phyloP scores from a whole-genome alignment of 2,888 invertebrate species.

The Endomychus coccineus region DNA sequence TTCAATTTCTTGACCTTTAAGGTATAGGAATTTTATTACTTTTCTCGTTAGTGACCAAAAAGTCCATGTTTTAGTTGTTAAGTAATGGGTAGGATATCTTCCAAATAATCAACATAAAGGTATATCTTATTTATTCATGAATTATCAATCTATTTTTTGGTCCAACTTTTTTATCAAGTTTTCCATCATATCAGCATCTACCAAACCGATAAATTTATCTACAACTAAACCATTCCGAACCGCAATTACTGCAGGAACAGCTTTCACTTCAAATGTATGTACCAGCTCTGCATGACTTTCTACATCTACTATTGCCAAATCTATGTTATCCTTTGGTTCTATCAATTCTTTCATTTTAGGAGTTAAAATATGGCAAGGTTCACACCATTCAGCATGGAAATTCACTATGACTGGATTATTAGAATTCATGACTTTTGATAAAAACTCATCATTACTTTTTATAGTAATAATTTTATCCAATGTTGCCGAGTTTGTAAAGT shows the following conservation, averaged over 20 bases:
- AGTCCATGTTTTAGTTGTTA: no score
- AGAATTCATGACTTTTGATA: constrained; percentile 77
- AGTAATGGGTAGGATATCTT: no score
- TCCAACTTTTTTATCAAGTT: constrained; percentile 61
- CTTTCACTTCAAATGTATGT: constrained; percentile 74
- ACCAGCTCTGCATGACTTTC: constrained; percentile 76
- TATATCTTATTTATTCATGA: no score
- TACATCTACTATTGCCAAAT: constrained; percentile 75
- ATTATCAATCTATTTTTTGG: no score
- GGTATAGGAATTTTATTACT: no score
- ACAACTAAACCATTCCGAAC: constrained; percentile 75
- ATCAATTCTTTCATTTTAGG: constrained; percentile 74
- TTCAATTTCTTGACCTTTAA: no score
- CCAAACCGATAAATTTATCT: constrained; percentile 82
- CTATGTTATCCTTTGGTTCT: constrained; percentile 61
- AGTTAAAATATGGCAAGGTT: constrained; percentile 80
- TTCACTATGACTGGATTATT: constrained; percentile 82
- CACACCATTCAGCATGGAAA: constrained; percentile 88
- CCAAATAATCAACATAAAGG: no score
- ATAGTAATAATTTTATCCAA: constrained; percentile 46
- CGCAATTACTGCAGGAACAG: constrained; percentile 75
- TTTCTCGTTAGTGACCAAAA: no score
- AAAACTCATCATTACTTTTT: constrained; percentile 69
- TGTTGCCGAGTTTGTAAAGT: constrained; percentile 16
- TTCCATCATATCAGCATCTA: constrained; percentile 73